These are phyloP conservation scores for Callionymus lyra DNA, from an alignment of 2,113 vertebrate species.

Conservation along the genomic window DNA sequence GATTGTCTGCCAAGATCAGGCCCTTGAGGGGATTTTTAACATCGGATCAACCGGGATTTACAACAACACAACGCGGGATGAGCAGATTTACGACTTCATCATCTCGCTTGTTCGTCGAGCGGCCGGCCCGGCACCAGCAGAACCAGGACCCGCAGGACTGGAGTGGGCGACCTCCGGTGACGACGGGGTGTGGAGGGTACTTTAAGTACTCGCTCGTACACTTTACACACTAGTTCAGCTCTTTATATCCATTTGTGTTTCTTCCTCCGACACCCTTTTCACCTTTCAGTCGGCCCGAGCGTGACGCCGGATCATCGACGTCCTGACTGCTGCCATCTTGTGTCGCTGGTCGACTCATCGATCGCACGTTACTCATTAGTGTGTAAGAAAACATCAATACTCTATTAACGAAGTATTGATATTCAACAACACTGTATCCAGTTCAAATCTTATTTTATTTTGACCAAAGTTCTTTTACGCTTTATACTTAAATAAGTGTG, in stretches of 20 bases:
- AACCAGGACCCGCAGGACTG: background rate
- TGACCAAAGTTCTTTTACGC: too few species aligned
- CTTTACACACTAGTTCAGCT: background rate
- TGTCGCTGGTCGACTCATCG: too few species aligned
- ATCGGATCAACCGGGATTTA: slow-evolving; percentile 7
- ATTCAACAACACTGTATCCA: too few species aligned
- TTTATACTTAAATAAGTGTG: too few species aligned
- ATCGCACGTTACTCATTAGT: too few species aligned
- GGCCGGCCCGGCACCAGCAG: background rate
- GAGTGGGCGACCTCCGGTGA: background rate
- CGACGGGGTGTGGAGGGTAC: background rate
- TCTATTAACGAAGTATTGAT: too few species aligned
- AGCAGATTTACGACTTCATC: slow-evolving; percentile 1
- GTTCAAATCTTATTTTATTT: too few species aligned
- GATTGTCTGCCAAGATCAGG: slow-evolving; percentile 5
- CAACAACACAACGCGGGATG: slow-evolving; percentile 2
- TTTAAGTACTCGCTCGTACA: too few species aligned
- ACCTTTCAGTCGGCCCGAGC: background rate
- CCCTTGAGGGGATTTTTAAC: slow-evolving; percentile 8
- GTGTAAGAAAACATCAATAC: too few species aligned
- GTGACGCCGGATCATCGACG: too few species aligned
- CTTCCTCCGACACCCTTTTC: slow-evolving; percentile 1
- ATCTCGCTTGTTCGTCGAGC: background rate
- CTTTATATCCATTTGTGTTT: background rate
- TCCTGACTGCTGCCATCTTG: too few species aligned